Evolutionary conservation across 2,888 invertebrate genomes (phyloP), one percentile per base, ranked within the genome.

Genomic region (Chelonus formosanus): DNA sequence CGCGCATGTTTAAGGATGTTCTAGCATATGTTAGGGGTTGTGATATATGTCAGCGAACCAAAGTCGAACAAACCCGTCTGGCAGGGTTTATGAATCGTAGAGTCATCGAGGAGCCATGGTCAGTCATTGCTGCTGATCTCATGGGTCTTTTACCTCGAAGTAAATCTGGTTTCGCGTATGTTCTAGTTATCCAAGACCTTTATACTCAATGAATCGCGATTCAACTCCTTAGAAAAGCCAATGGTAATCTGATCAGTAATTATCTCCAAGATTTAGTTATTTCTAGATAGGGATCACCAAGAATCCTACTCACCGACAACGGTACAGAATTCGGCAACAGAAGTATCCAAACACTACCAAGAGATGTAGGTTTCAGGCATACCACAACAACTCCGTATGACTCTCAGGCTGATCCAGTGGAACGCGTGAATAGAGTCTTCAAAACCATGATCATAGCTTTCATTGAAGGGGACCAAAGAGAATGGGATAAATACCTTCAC

Each of bases 341-440:
- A 0, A 63, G 62, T 3, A 64, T 75, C 4, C 48, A 52, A 3
- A 20, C 60, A 4, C 52, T 74, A 3, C 55, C 69, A 3, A 55
- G 50, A 4, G 60, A 61, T 0, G 67, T 63, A 10, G 67, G 66
- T 0, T 59, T 73, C 0, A 35, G 8, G 0, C 60, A 68, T 6
- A 32, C 55, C 1, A 68, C 65, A 34, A 67, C 63, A 0, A 69
- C 69, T 3, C 65, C 58, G 1, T 72, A 75, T 44, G 72, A 75
- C 63, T 70, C 76, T 0, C 75, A 76, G 50, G 71, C 71, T 0
- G 76, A 75, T 60, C 76, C 75, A 0, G 70, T 70, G 0, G 76
- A 78, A 62, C 55, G 73, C 7, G 69, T 70, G 3, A 76, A 76
- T 43, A 58, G 74, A 32, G 69, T 68, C 0, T 1, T 77, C 0